Evolutionary conservation across 2,888 invertebrate genomes (phyloP).

Genomic region (Lasioglossum leucozonium): DNA sequence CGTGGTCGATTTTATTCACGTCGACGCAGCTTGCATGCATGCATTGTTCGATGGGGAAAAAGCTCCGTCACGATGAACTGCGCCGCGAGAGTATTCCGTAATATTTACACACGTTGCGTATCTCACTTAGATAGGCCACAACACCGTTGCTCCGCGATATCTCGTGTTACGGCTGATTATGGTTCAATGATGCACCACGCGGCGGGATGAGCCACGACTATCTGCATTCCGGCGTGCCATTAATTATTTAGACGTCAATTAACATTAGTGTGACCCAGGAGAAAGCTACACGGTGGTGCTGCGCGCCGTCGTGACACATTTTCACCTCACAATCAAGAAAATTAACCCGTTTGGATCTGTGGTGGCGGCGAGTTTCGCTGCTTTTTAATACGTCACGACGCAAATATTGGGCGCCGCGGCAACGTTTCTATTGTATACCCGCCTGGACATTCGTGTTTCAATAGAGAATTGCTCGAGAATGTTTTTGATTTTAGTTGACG

Average conservation of each 20-base stretch:
- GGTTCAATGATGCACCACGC: slow-evolving; percentile 33
- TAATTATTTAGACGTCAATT: slow-evolving; percentile 49
- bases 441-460: neutral
- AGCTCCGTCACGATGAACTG: neutral
- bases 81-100: neutral
- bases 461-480: slow-evolving; percentile 14
- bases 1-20: neutral
- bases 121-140: neutral
- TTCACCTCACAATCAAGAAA: slow-evolving; percentile 31
- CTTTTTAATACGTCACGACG: neutral
- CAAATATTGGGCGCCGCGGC: slow-evolving; percentile 10
- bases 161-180: slow-evolving; percentile 16
- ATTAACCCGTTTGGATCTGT: slow-evolving; percentile 32
- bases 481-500: neutral
- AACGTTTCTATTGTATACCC: slow-evolving; percentile 19
- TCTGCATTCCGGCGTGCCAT: neutral
- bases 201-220: slow-evolving; percentile 25
- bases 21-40: neutral
- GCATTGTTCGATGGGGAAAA: neutral
- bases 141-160: neutral
- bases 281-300: neutral
- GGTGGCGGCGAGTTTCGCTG: neutral
- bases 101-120: slow-evolving; percentile 1
- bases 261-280: slow-evolving; percentile 31
- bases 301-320: slow-evolving; percentile 9